Evolutionary conservation across 2,888 invertebrate genomes (phyloP), one percentile per base, ranked within the genome.

Genomic region (Andrena flavipes): DNA sequence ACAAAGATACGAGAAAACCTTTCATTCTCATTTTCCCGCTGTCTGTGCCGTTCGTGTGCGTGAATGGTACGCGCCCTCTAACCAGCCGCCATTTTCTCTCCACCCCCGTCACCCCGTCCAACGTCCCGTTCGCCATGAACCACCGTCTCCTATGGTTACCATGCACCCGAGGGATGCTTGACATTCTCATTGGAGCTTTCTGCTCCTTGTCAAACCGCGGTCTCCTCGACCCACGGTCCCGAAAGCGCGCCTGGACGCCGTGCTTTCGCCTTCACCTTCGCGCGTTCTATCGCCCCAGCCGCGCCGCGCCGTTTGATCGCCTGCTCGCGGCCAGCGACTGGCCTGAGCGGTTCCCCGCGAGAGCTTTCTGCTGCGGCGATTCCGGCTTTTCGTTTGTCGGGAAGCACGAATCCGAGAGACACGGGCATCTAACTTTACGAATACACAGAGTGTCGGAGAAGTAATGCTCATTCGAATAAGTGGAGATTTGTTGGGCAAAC

Each of bases 81-180:
- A 87, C 82, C 88, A 78, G 82, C 88, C 88, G 89, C 91, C 91
- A 91, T 91, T 91, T 91, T 91, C 89, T 89, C 89, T 91, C 83
- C 87, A 89, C 87, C 88, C 87, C 84, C 87, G n/a, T 8, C 75
- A 77, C 72, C 60, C 78, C 69, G 72, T 72, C 80, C 76, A 71
- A 73, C 82, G 42, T 81, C 81, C 84, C 78, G 88, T 87, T 89
- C 89, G 88, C 88, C 87, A 87, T 82, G 86, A 84, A 67, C 86
- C 75, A 76, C 73, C 88, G 87, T 89, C 84, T 89, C 88, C 89
- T 89, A 89, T 89, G 89, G 89, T 89, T 87, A 89, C 89, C 88
- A 85, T 86, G 89, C 85, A 85, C 84, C 73, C 82, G 81, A 82
- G 88, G 87, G 87, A 84, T 84, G 87, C 83, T 89, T 89, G 88